Base-by-base conservation (phyloP, 2,797 vertebrate genomes). In the Hapalemur alaotrensis region DNA sequence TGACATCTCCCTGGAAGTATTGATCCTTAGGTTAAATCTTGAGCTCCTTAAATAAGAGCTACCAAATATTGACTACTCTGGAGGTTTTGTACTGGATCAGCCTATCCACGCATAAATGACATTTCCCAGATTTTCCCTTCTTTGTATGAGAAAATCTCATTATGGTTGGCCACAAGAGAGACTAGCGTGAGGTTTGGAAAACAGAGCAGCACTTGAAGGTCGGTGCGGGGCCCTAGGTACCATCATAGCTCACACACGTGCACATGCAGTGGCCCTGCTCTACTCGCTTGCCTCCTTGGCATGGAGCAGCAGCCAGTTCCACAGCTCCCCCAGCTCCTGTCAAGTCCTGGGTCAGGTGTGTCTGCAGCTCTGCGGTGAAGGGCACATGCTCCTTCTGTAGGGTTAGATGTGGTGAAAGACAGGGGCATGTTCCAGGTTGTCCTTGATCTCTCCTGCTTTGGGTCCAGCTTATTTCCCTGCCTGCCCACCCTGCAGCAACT, bases 171-270 rank as follows among this genome's bases (percentile, higher is more conserved):
- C 38, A 90, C 50, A 28, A 50, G 73, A 82, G 46, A 81, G 57
- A 57, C 18, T 28, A 43, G 30, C 13, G 52, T 76, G 57, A 69
- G 22, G 38, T 67, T 65, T 67, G 17, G 76, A 76, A 78, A 20
- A 10, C 28, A 84, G 38, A 72, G 32, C 23, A 52, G 28, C 18
- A n/a, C 5, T 52, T 82, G 50, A 72, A 89, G 15, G 57, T 25
- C 1, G 0, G 4, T n/a, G 22, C 35, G 10, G 22, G 84, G 57
- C 0, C 18, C 23, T 30, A 25, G 5, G 48, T 73, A 30, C 15
- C 38, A 92, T 18, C 12, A 30, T 8, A 35, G 35, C 30, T 91
- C 57, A n/a, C 13, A 17, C 20, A 10, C 13, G 15, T 1, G 13
- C 30, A n/a, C 22, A 41, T 15, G 9, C 17, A 52, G 13, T 28